Base-by-base conservation (phyloP, 2,888 invertebrate species). In the Luperina nickerlii region DNA sequence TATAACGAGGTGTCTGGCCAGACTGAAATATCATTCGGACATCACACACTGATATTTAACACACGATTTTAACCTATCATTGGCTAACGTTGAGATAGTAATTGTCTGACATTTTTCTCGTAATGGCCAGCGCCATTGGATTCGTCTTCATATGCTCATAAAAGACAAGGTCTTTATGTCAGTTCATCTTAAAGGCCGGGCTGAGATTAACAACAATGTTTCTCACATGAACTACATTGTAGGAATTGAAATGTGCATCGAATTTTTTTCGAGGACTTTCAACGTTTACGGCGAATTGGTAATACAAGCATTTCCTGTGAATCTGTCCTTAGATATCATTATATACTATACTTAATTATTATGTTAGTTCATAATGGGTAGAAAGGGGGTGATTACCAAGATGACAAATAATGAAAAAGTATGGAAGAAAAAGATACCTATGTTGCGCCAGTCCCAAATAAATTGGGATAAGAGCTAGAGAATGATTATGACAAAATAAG, bases 41-140 rank as follows among this genome's bases (percentile, higher is more conserved):
- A 68, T 69, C 70, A 27, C 63, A 54, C 32, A 79, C 66, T 82
- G 81, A 82, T 84, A 82, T 84, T 88, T 89, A 89, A 86, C 80
- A 81, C n/a, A 81, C 68, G 68, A 77, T 80, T 79, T 79, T 65
- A 83, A 82, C 74, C 82, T 79, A 81, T 85, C 76, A 88, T 78
- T 84, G 78, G 65, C 78, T 74, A 88, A 85, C 65, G 51, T 20
- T 48, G 24, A 84, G 48, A 78, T 79, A 70, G 85, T 90, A 89
- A 90, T 88, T 86, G 88, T 89, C 90, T 88, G 90, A 83, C 88
- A 90, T 90, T 90, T 90, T 88, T 90, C 82, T 69, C 66, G 51
- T 88, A 88, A 90, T 89, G 79, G 79, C 69, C 81, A 66, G 60
- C 79, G 74, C 69, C 81, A 78, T 82, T 81, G 82, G 79, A 77